Evolutionary conservation across 2,888 invertebrate species (phyloP).

Genomic region (Archaeoteleia sp.): DNA sequence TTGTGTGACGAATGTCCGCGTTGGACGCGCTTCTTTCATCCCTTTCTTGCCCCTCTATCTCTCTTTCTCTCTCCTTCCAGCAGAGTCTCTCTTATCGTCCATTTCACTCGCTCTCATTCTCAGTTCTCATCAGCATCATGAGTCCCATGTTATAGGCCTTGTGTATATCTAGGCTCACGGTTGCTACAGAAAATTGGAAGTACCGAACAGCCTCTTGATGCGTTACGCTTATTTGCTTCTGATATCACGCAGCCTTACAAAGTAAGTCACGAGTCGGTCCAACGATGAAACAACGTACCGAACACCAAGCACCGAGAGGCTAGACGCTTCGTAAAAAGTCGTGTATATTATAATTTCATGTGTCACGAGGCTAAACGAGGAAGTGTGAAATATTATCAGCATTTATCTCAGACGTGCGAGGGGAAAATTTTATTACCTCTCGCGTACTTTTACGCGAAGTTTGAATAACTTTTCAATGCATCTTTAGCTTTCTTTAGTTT

Average conservation of each 20-base stretch:
- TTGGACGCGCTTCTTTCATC: slow-evolving; percentile 71
- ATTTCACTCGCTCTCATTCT: slow-evolving; percentile 44
- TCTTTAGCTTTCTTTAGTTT: no score
- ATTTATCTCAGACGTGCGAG: no score
- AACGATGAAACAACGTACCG: slow-evolving; percentile 19
- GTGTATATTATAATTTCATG: no score
- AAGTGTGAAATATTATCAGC: no score
- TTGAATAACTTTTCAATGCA: no score
- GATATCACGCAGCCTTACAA: slow-evolving; percentile 35
- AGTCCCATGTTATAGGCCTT: slow-evolving; percentile 40
- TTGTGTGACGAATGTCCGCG: slow-evolving; percentile 75
- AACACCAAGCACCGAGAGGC: slow-evolving; percentile 5
- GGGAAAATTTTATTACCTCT: no score
- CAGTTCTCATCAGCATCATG: slow-evolving; percentile 44
- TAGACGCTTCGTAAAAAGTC: slow-evolving; percentile 1
- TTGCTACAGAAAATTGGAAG: slow-evolving; percentile 63
- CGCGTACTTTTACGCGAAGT: no score
- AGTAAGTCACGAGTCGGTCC: slow-evolving; percentile 23
- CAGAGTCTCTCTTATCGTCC: slow-evolving; percentile 4
- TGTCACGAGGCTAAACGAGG: no score
- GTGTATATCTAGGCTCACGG: slow-evolving; percentile 32
- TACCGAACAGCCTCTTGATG: slow-evolving; percentile 52
- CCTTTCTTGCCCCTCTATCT: slow-evolving; percentile 42
- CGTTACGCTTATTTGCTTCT: slow-evolving; percentile 51
- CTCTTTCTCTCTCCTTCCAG: slow-evolving; percentile 28